phyloP scores from a whole-genome alignment of 2,113 vertebrate genomes.

The Notechis scutatus region DNA sequence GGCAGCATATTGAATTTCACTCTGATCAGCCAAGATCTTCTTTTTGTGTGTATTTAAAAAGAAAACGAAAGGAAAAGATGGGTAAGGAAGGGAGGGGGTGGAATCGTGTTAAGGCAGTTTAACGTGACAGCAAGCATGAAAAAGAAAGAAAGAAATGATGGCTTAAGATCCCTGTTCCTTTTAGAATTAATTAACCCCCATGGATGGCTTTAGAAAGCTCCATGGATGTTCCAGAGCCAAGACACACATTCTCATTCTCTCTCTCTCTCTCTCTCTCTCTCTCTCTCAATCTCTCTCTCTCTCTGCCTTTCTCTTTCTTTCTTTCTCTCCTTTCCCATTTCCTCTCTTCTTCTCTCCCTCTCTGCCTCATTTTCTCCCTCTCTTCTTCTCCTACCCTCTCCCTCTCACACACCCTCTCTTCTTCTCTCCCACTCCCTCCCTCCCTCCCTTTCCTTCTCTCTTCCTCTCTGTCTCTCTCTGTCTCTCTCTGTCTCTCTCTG shows the following conservation, averaged over 20 bases:
- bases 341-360: too few species aligned
- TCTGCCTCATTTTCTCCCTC: too few species aligned
- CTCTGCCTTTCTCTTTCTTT: background rate
- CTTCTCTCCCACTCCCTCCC: too few species aligned
- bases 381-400: too few species aligned
- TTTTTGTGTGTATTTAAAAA: background rate
- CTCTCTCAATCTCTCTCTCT: too few species aligned
- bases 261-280: background rate
- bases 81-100: background rate
- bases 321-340: too few species aligned
- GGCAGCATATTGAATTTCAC: background rate
- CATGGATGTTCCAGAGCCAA: background rate
- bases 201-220: background rate
- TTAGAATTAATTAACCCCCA: constrained; percentile 4
- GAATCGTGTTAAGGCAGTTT: background rate
- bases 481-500: too few species aligned
- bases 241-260: background rate
- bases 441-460: too few species aligned
- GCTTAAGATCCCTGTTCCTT: background rate
- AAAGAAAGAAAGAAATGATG: background rate
- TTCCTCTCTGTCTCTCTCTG: too few species aligned
- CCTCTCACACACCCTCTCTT: too few species aligned
- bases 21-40: background rate
- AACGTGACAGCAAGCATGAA: background rate
- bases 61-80: background rate